Evolutionary conservation across 2,797 vertebrate genomes (phyloP).

Genomic region (Lateolabrax maculatus): DNA sequence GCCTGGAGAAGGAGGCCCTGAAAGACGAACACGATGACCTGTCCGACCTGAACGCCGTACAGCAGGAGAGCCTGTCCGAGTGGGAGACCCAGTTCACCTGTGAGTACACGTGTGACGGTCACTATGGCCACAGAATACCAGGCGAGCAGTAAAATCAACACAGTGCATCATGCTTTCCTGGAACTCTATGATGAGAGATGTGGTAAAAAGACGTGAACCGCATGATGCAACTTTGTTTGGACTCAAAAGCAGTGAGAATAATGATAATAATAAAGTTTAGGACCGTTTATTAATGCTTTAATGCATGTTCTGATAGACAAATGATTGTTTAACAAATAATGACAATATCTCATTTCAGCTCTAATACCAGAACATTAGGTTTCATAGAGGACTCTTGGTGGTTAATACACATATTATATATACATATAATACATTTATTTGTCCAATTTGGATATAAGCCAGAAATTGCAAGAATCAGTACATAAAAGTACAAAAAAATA

Average conservation of each 20-base stretch:
- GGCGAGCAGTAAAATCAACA: not conserved
- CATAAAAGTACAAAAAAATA: no score
- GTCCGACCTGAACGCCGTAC: slow-evolving; percentile 92
- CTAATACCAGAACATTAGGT: no score
- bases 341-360: not conserved
- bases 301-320: no score
- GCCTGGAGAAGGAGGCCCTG: slow-evolving; percentile 95
- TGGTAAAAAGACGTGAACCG: no score
- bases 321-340: not conserved
- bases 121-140: not conserved
- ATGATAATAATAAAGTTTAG: no score
- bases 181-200: not conserved
- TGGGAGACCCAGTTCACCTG: slow-evolving; percentile 98
- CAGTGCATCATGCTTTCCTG: not conserved
- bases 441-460: no score
- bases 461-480: no score
- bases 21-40: slow-evolving; percentile 95
- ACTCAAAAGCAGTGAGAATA: no score
- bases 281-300: no score
- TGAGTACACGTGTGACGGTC: slow-evolving; percentile 77
- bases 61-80: slow-evolving; percentile 94
- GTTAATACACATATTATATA: no score
- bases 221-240: no score
- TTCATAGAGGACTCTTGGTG: not conserved
- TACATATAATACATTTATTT: no score